Conservation (phyloP, 2,797 vertebrate species). For the Dendrocincla tyrannina region DNA sequence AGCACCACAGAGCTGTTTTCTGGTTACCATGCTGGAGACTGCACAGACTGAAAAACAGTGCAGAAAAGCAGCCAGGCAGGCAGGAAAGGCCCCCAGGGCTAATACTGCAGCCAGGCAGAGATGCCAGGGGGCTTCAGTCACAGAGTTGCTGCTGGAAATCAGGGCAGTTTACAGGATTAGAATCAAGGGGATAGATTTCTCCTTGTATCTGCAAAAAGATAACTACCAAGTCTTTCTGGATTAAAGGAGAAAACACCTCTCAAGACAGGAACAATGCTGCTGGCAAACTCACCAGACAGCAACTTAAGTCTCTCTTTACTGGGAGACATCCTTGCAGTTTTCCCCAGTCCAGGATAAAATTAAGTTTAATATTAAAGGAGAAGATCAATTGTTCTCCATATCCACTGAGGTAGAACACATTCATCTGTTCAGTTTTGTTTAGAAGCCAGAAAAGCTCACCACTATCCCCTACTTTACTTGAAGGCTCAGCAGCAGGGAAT, state of each 20-base stretch:
- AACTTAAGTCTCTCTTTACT: background rate
- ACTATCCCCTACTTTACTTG: background rate
- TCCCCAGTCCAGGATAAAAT: background rate
- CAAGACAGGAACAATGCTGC: background rate
- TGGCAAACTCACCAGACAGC: background rate
- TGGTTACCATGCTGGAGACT: background rate
- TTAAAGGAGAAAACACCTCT: background rate
- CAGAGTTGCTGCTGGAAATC: background rate
- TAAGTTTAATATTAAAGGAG: background rate
- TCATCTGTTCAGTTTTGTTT: background rate
- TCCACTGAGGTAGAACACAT: background rate
- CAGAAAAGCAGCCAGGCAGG: background rate
- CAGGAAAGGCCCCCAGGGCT: background rate
- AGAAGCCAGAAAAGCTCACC: background rate
- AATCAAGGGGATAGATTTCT: background rate
- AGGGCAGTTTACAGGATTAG: background rate
- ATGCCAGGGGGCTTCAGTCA: background rate
- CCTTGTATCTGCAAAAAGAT: background rate
- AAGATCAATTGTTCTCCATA: background rate
- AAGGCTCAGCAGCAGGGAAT: background rate
- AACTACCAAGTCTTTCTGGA: background rate
- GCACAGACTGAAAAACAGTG: background rate
- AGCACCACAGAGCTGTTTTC: constrained; percentile 19
- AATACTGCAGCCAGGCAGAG: constrained; percentile 1
- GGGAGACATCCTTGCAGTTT: background rate